Conservation (phyloP, 2,113 vertebrate species). For the Alethe diademata region DNA sequence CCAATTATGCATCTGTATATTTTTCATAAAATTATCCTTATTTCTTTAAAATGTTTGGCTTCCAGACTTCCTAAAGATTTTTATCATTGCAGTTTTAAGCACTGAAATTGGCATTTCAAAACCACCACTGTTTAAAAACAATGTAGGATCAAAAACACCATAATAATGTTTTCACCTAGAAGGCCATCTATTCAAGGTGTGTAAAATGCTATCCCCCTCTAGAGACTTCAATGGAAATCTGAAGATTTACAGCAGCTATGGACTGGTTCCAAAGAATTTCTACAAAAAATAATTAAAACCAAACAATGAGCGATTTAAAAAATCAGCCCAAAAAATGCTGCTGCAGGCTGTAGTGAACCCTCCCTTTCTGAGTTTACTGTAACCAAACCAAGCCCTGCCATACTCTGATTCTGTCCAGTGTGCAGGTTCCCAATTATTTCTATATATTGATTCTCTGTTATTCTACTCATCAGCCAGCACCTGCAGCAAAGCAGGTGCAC, state of each 20-base stretch:
- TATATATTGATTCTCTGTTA: background rate
- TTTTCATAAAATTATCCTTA: background rate
- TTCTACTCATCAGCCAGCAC: background rate
- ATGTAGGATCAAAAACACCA: background rate
- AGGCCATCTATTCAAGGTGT: background rate
- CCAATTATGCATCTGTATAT: background rate
- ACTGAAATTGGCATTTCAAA: background rate
- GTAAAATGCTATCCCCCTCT: background rate
- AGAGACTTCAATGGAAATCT: background rate
- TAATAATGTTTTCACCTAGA: background rate
- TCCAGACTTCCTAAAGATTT: background rate
- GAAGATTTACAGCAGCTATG: background rate
- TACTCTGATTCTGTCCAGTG: background rate
- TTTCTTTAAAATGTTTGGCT: background rate
- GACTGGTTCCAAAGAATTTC: background rate
- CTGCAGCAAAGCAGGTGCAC: background rate
- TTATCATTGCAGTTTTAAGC: background rate
- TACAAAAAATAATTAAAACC: background rate
- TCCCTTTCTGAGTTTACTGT: background rate
- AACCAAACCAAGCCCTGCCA: background rate
- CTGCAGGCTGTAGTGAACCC: background rate
- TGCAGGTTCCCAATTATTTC: background rate
- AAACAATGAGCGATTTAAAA: background rate
- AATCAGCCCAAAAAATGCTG: background rate
- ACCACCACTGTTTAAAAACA: background rate